A percentile compares a stretch with the other conserved stretches of the same genome.
These are phyloP conservation scores for Lepidonotus clava DNA, from an alignment of 2,888 invertebrate species.

Conservation along the genomic window DNA sequence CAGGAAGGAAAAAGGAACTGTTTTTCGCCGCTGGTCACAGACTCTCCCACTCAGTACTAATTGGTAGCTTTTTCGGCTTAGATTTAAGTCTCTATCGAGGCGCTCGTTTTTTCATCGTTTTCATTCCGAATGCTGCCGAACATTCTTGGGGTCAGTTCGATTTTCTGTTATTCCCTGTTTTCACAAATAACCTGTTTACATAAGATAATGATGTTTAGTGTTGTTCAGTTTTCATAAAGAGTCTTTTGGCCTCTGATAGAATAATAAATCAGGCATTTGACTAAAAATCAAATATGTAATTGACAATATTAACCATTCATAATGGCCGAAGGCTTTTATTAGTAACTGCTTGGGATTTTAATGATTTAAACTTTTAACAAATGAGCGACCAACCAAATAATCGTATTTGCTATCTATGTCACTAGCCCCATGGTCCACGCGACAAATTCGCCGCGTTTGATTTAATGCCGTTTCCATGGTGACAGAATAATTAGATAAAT, in stretches of 20 bases:
- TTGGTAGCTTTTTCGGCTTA: neutral
- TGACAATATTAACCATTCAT: neutral
- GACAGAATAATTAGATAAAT: slow-evolving; percentile 58
- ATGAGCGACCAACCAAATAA: slow-evolving; percentile 5
- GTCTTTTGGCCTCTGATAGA: no score
- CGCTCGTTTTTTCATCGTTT: neutral
- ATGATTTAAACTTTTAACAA: slow-evolving; percentile 12
- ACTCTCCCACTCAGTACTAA: neutral
- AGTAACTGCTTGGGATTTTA: neutral
- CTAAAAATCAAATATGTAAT: neutral
- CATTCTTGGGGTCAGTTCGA: no score
- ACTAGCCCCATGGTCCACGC: neutral
- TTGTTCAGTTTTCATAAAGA: no score
- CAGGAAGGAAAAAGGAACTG: neutral
- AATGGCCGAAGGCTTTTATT: neutral
- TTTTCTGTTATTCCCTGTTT: no score
- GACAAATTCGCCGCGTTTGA: neutral
- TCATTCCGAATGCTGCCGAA: no score
- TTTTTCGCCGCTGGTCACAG: neutral
- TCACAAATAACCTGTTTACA: no score
- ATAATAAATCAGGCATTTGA: no score
- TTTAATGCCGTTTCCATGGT: slow-evolving; percentile 53
- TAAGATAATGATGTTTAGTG: no score
- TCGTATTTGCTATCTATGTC: slow-evolving; percentile 12
- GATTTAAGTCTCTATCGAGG: neutral